Conservation (phyloP, 1,140 invertebrate genomes). For the Drosophila santomea region DNA sequence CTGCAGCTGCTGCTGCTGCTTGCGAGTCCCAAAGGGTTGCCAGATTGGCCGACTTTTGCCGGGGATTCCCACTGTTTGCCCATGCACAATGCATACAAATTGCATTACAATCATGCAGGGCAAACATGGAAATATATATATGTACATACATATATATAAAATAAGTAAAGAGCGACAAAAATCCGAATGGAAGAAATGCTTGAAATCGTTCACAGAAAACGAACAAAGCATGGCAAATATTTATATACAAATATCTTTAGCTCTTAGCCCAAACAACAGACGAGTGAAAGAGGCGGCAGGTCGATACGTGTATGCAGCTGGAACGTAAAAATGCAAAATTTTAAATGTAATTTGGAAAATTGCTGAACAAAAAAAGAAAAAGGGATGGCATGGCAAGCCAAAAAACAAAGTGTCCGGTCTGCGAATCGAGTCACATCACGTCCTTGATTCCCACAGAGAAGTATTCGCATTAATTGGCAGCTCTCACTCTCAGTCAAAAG, state of each 20-base stretch:
- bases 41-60: conserved; percentile 32
- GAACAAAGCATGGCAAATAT: conserved; percentile 62
- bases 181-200: conserved; percentile 27
- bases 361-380: conserved; percentile 25
- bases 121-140: conserved; percentile 71
- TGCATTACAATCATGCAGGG: conserved; percentile 77
- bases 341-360: conserved; percentile 78
- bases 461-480: conserved; percentile 62
- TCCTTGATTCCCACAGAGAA: conserved; percentile 33
- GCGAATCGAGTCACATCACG: conserved; percentile 41
- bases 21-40: conserved; percentile 39
- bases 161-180: conserved; percentile 26
- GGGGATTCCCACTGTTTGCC: conserved; percentile 41
- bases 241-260: conserved; percentile 66
- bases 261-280: conserved; percentile 42
- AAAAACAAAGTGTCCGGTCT: conserved; percentile 11
- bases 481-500: conserved; percentile 35
- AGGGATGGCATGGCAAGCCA: background rate
- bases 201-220: conserved; percentile 54
- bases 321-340: conserved; percentile 62
- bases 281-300: background rate
- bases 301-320: conserved; percentile 1
- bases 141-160: too few species aligned
- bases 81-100: conserved; percentile 81
- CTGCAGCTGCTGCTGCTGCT: conserved; percentile 4